Base-by-base conservation (phyloP, 2,888 invertebrate genomes). In the Physocephala rufipes region DNA sequence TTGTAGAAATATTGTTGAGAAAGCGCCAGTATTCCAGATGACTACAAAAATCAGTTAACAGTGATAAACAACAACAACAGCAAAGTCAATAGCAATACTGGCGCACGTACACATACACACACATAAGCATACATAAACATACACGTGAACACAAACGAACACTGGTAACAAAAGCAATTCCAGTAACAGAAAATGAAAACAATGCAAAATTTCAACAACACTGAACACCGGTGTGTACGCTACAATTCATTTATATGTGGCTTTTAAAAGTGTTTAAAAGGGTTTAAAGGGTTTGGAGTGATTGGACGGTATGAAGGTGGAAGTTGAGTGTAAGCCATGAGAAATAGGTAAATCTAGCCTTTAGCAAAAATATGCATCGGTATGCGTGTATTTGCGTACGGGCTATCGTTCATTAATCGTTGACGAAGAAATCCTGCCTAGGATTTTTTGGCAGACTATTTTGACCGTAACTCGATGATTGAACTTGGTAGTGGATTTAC, bases 371-470 rank as follows among this genome's bases (percentile, higher is more conserved):
- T 4, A 66, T 65, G 70, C 55, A 47, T 67, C 30, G 68, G 45
- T 63, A 62, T 51, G 36, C 47, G 30, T 24, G 13, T 65, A 61
- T 58, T n/a, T 67, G 62, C 58, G 26, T 55, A 15, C 53, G 53
- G 61, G n/a, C 30, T 45, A 28, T 45, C 61, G 3, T 59, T 28
- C 26, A 16, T 5, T 26, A 24, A 58, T 58, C 58, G 21, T n/a
- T 58, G 13, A n/a, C 28, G 24, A 2, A n/a, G n/a, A 61, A 28
- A 36, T 16, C 16, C 61, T n/a, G n/a, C n/a, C n/a, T n/a, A n/a
- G n/a, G n/a, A n/a, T n/a, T n/a, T n/a, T 61, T 61, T 61, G 55
- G 13, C 28, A 66, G 68, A 62, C n/a, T 55, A 71, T 66, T 36
- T 36, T 9, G 36, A 36, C 36, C 36, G 36, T 9, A 4, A 4